Conservation (phyloP, 2,888 invertebrate genomes). For the Aplocera efformata region DNA sequence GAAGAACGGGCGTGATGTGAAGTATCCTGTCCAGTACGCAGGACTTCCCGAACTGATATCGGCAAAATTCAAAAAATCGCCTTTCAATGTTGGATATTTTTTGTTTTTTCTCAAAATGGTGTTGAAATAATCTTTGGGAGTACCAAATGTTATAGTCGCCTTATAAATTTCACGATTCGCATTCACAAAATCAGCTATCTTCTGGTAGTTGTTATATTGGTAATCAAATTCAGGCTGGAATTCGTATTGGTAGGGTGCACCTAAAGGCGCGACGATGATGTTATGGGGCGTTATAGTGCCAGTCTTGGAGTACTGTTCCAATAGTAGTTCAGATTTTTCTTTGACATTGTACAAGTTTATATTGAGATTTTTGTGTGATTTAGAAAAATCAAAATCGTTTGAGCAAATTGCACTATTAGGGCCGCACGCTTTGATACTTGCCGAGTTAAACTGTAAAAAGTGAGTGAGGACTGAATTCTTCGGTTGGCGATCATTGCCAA, state of each 20-base stretch:
- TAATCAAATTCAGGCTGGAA: constrained; percentile 94
- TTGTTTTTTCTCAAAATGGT: constrained; percentile 82
- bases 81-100: constrained; percentile 86
- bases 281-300: constrained; percentile 94
- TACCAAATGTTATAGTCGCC: constrained; percentile 91
- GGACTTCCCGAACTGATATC: constrained; percentile 92
- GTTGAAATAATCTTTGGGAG: constrained; percentile 92
- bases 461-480: constrained; percentile 59
- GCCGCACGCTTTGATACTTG: constrained; percentile 59
- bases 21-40: constrained; percentile 98
- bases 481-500: constrained; percentile 57
- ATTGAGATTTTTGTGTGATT: constrained; percentile 85
- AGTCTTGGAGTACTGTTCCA: constrained; percentile 94
- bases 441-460: constrained; percentile 62
- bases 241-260: constrained; percentile 95
- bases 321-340: constrained; percentile 89
- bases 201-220: constrained; percentile 94
- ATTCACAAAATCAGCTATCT: constrained; percentile 93
- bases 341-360: constrained; percentile 91
- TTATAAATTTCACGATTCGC: constrained; percentile 83
- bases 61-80: constrained; percentile 97
- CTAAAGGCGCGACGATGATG: constrained; percentile 93
- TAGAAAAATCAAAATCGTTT: constrained; percentile 83
- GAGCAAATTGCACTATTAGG: constrained; percentile 51
- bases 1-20: constrained; percentile 91